Evolutionary conservation across 2,113 vertebrate species (phyloP).

Genomic region (Mixornis gularis): DNA sequence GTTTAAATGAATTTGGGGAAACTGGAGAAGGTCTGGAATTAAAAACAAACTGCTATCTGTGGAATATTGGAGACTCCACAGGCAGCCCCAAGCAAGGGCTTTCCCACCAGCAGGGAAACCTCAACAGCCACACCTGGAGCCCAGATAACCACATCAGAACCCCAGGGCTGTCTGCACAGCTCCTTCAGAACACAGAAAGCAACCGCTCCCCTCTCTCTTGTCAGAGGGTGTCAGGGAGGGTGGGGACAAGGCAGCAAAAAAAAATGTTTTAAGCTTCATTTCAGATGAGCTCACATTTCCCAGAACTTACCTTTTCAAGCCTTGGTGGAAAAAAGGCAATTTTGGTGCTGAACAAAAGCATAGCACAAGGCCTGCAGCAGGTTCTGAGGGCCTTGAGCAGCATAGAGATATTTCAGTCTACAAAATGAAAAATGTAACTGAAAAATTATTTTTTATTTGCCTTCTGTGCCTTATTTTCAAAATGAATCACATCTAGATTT

Average conservation of each 20-base stretch:
- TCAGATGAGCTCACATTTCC: not conserved
- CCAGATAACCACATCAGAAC: not conserved
- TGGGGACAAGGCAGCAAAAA: not conserved
- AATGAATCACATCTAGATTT: not conserved
- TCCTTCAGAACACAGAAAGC: not conserved
- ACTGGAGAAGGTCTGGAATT: not conserved
- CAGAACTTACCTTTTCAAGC: not conserved
- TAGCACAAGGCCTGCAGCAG: not conserved
- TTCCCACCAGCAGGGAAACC: not conserved
- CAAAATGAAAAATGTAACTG: not conserved
- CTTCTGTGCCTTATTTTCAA: not conserved
- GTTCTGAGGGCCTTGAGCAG: not conserved
- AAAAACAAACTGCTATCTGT: not conserved
- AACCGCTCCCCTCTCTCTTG: not conserved
- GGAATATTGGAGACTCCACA: fast-evolving
- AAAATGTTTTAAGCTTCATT: not conserved
- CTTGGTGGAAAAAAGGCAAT: not conserved
- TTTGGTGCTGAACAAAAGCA: not conserved
- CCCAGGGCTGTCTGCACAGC: not conserved
- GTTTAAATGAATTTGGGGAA: not conserved
- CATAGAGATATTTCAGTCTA: not conserved
- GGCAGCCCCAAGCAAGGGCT: not conserved
- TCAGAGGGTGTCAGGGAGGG: not conserved
- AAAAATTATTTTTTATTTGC: not conserved
- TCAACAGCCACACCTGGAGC: not conserved